Percentiles rank a stretch among this genome's conserved stretches.
Evolutionary conservation across 53 echinoderm and acorn worm species (phyloP).

Genomic region (Stichopus horrens): DNA sequence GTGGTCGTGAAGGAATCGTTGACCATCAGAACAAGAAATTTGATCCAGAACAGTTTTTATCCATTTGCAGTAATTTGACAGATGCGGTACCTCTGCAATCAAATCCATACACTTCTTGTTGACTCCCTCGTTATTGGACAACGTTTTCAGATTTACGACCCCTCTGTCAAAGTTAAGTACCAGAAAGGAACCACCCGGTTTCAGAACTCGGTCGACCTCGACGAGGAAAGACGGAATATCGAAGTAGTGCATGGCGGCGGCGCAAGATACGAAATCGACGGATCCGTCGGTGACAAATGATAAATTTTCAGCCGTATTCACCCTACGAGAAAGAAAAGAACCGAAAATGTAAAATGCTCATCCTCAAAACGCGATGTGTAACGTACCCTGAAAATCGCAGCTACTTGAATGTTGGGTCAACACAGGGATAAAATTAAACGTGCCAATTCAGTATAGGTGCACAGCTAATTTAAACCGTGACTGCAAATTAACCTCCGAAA

Average conservation of each 20-base stretch:
- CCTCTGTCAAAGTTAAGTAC: neutral
- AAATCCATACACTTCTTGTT: neutral
- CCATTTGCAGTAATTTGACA: neutral
- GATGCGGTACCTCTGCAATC: neutral
- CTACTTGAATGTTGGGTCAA: no score
- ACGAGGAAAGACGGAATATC: neutral
- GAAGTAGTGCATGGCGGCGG: slow-evolving; percentile 5
- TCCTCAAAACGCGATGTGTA: no score
- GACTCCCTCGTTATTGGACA: neutral
- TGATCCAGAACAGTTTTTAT: neutral
- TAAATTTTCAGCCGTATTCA: slow-evolving; percentile 5
- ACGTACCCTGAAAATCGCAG: no score
- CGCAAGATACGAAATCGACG: slow-evolving; percentile 5
- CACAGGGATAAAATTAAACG: no score
- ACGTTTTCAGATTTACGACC: neutral
- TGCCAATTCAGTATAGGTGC: no score
- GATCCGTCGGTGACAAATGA: neutral
- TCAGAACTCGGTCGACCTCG: slow-evolving; percentile 24
- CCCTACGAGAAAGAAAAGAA: neutral
- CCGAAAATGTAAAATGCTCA: no score
- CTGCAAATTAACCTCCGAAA: no score
- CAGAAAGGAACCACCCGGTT: slow-evolving; percentile 10
- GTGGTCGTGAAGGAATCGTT: neutral
- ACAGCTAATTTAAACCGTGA: no score
- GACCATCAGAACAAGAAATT: neutral